Evolutionary conservation across 2,888 invertebrate genomes (phyloP).

Genomic region (Cynaeus angustus): DNA sequence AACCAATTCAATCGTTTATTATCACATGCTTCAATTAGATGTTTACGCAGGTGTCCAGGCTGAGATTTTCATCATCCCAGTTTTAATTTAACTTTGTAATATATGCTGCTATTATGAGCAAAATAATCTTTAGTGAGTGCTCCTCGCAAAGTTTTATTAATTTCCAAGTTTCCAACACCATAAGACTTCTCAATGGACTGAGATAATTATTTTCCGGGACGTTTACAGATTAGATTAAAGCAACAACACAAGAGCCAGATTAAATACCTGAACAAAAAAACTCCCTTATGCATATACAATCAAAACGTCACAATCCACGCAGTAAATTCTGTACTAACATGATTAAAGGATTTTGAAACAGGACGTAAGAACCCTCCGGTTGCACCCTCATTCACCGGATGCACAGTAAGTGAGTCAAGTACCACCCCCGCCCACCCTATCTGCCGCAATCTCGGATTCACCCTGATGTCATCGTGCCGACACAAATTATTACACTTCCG

Average conservation of each 20-base stretch:
- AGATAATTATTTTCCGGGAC: constrained; percentile 45
- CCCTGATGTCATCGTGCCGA: constrained; percentile 64
- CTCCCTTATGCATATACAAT: constrained; percentile 30
- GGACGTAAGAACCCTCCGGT: constrained; percentile 57
- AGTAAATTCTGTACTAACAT: constrained; percentile 39
- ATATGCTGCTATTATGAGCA: constrained; percentile 44
- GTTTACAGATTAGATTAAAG: constrained; percentile 37
- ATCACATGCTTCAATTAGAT: constrained; percentile 42
- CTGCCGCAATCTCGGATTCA: constrained; percentile 65
- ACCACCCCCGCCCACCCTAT: constrained; percentile 60
- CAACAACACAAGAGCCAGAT: constrained; percentile 17
- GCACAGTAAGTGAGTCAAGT: constrained; percentile 67
- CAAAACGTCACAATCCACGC: constrained; percentile 30
- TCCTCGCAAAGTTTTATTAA: constrained; percentile 43
- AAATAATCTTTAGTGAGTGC: constrained; percentile 37
- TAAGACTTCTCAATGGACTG: constrained; percentile 42
- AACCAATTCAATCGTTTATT: constrained; percentile 61
- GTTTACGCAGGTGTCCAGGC: constrained; percentile 46
- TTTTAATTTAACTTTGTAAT: constrained; percentile 45
- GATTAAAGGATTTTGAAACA: constrained; percentile 66
- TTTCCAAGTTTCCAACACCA: constrained; percentile 41
- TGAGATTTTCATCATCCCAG: constrained; percentile 8
- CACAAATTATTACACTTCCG: constrained; percentile 68
- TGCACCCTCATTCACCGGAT: constrained; percentile 65
- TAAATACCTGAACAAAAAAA: constrained; percentile 16